Conservation (phyloP, 2,888 invertebrate species). For the Idaea biselata region DNA sequence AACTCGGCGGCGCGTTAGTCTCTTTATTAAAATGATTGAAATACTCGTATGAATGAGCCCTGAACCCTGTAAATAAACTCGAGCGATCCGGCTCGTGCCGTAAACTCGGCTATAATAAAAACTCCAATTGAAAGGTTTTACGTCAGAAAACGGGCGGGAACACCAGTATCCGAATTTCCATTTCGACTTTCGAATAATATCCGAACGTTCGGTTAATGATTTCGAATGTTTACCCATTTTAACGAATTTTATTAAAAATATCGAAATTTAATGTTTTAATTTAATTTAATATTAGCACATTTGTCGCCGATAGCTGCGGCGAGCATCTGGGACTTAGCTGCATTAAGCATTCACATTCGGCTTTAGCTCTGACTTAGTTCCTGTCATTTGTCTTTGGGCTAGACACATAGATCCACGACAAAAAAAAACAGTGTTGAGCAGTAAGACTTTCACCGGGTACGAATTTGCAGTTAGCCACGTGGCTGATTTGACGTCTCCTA, state of each 20-base stretch:
- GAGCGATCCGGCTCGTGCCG: constrained; percentile 8
- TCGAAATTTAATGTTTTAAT: background rate
- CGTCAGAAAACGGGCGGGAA: constrained; percentile 7
- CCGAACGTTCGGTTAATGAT: constrained; percentile 1
- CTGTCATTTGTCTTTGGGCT: no score
- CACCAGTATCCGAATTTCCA: constrained; percentile 3
- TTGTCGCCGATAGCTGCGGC: no score
- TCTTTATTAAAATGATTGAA: background rate
- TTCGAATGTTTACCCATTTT: background rate
- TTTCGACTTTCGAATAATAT: constrained; percentile 1
- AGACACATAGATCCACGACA: no score
- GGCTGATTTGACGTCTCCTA: no score
- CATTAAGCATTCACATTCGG: no score
- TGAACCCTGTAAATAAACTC: background rate
- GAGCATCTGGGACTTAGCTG: no score
- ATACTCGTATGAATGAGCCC: constrained; percentile 5
- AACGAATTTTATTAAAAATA: background rate
- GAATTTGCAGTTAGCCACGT: no score
- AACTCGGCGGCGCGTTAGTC: background rate
- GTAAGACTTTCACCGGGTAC: no score
- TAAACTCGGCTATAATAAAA: constrained; percentile 27
- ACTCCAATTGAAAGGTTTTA: constrained; percentile 24
- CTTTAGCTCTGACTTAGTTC: no score
- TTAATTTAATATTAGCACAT: no score
- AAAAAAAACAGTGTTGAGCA: no score